phyloP scores from a whole-genome alignment of 2,113 vertebrate genomes.

The Lepisosteus oculatus region DNA sequence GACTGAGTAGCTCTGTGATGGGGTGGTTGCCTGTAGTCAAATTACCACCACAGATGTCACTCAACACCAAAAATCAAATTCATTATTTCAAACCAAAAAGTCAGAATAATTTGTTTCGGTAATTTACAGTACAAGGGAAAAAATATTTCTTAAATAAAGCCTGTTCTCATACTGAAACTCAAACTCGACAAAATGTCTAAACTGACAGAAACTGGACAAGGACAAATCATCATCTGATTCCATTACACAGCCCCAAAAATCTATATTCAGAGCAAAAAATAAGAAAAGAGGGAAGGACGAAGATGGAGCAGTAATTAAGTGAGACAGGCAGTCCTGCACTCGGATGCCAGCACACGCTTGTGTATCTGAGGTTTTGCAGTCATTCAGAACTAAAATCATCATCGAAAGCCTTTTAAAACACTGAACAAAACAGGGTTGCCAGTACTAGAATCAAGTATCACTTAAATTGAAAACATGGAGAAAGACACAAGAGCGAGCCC shows the following conservation, averaged over 20 bases:
- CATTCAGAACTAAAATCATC: not conserved
- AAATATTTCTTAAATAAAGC: not conserved
- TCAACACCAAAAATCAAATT: too few relatives aligned
- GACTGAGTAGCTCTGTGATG: too few relatives aligned
- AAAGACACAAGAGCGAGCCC: not conserved
- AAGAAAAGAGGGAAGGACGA: not conserved
- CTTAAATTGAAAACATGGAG: not conserved
- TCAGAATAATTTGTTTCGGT: too few relatives aligned
- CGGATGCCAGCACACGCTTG: not conserved
- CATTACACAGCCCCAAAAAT: too few relatives aligned
- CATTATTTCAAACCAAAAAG: too few relatives aligned
- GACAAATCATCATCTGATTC: too few relatives aligned
- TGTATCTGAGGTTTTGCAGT: not conserved
- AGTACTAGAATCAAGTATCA: not conserved
- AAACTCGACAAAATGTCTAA: not conserved
- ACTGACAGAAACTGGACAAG: too few relatives aligned
- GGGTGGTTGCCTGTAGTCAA: too few relatives aligned
- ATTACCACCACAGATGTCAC: too few relatives aligned
- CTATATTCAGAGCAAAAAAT: too few relatives aligned
- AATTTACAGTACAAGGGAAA: too few relatives aligned
- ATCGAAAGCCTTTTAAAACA: not conserved
- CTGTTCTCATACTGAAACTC: not conserved
- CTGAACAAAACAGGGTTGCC: not conserved
- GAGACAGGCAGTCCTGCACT: not conserved
- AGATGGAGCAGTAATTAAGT: too few relatives aligned